Evolutionary conservation across 2,113 vertebrate genomes (phyloP).

Genomic region (Solenodon paradoxus): DNA sequence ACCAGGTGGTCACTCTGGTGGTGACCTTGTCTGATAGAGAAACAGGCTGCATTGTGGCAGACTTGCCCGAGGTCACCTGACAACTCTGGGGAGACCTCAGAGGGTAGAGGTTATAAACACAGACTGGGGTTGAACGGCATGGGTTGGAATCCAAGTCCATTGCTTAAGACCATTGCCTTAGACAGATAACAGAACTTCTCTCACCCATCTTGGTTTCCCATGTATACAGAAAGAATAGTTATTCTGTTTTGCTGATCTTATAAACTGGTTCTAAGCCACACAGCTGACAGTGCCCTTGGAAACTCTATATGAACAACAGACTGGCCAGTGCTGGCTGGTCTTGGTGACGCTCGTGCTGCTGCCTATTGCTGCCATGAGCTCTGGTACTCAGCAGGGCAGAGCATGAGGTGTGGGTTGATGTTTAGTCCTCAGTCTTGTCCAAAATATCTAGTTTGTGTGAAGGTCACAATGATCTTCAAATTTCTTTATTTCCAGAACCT

Average conservation of each 20-base stretch:
- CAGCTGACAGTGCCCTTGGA: background rate
- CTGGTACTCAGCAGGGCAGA: background rate
- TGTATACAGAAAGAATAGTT: background rate
- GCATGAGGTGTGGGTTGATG: background rate
- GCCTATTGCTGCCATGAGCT: background rate
- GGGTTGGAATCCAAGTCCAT: background rate
- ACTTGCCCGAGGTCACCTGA: background rate
- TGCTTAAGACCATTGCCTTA: background rate
- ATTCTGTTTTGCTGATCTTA: background rate
- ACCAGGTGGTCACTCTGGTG: background rate
- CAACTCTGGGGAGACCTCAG: background rate
- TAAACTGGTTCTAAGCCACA: background rate
- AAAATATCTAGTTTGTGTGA: background rate
- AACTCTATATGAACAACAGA: background rate
- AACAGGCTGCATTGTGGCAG: background rate
- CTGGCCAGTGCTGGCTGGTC: background rate
- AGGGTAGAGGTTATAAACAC: background rate
- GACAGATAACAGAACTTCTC: background rate
- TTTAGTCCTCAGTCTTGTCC: background rate
- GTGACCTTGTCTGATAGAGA: background rate
- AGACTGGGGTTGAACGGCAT: background rate
- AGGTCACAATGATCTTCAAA: background rate
- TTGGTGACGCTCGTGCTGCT: too few species aligned
- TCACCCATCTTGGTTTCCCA: background rate
- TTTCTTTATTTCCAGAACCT: background rate